phyloP scores from a whole-genome alignment of 2,113 vertebrate genomes.

The Casuarius casuarius region DNA sequence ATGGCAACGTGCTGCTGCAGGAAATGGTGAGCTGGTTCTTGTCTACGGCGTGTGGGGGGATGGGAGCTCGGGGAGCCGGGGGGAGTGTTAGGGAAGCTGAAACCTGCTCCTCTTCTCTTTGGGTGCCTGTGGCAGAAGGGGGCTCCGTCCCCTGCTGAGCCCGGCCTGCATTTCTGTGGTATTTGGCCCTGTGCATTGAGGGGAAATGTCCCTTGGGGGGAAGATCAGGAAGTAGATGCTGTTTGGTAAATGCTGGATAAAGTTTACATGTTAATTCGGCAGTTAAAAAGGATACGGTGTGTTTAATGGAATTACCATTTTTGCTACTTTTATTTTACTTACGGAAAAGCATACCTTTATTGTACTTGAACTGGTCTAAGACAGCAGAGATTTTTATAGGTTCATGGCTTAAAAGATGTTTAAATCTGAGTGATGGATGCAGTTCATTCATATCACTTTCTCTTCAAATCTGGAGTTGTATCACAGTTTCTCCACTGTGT shows the following conservation, averaged over 20 bases:
- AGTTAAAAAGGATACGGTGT: background rate
- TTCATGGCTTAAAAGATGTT: accelerated
- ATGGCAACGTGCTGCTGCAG: conserved; percentile 95
- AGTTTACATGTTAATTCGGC: background rate
- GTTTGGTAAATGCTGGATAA: accelerated
- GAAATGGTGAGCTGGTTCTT: conserved; percentile 88
- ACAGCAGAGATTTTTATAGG: background rate
- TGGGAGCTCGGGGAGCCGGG: background rate
- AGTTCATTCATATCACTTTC: background rate
- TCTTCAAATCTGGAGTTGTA: background rate
- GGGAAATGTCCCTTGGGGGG: accelerated
- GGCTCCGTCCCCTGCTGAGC: accelerated
- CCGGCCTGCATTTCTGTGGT: background rate
- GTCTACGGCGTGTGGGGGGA: background rate
- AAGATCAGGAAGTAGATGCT: background rate
- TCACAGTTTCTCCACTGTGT: accelerated
- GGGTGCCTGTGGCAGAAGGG: background rate
- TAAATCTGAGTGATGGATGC: background rate
- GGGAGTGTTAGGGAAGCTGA: background rate
- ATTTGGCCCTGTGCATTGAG: accelerated
- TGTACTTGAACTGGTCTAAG: background rate
- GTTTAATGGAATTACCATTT: background rate
- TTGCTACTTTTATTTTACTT: accelerated
- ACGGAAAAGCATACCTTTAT: accelerated
- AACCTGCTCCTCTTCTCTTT: too few relatives aligned